Conservation (phyloP, 2,113 vertebrate genomes). For the Myiagra hebetior region DNA sequence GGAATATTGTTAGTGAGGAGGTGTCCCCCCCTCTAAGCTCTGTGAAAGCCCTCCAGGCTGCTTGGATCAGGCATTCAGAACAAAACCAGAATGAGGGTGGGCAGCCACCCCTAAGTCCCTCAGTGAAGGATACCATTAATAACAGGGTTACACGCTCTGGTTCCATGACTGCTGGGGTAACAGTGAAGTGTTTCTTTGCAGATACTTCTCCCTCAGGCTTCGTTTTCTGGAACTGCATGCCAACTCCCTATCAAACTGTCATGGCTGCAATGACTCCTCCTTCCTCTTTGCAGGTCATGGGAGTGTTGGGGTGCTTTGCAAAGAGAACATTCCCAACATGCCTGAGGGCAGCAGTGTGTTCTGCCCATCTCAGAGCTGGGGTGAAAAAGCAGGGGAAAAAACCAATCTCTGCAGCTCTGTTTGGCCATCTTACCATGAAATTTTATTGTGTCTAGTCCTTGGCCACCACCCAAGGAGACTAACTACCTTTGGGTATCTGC, state of each 20-base stretch:
- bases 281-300: neutral
- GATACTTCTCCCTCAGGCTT: neutral
- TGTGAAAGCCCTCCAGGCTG: neutral
- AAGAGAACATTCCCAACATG: neutral
- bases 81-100: neutral
- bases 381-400: neutral
- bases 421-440: neutral
- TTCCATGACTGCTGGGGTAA: neutral
- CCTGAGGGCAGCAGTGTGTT: rapidly evolving
- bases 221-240: neutral
- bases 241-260: neutral
- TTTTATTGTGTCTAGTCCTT: neutral
- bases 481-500: neutral
- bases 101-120: neutral
- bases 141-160: neutral
- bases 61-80: neutral
- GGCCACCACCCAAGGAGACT: neutral
- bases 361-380: neutral
- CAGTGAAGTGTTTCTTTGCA: neutral
- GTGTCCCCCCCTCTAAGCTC: neutral
- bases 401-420: neutral
- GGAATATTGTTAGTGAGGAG: neutral
- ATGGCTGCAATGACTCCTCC: neutral
- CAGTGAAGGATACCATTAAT: neutral
- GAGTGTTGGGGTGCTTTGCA: neutral